These are phyloP conservation scores for Cladopsammia gracilis DNA, from an alignment of 64 coral and sea anemone genomes.

Conservation along the genomic window DNA sequence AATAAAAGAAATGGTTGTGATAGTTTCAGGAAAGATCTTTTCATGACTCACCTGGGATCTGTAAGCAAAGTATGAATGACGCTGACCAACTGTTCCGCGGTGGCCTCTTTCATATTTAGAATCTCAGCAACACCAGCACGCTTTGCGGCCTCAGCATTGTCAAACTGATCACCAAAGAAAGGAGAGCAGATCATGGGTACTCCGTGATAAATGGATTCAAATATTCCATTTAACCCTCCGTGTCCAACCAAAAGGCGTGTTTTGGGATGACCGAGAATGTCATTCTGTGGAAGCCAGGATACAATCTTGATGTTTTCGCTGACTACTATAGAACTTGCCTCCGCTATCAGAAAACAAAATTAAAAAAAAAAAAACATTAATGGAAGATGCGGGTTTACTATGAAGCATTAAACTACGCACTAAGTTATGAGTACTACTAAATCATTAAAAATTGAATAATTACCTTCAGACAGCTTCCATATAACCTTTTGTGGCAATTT, in stretches of 20 bases:
- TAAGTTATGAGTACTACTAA: no score
- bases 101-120: not conserved
- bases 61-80: not conserved
- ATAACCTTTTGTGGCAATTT: slow-evolving; percentile 11
- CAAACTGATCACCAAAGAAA: slow-evolving; percentile 48
- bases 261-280: slow-evolving; percentile 46
- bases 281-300: slow-evolving; percentile 59
- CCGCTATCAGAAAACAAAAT: not conserved
- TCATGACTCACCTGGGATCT: not conserved
- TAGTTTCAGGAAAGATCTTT: no score
- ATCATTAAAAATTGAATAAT: no score
- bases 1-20: no score
- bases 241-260: slow-evolving; percentile 49
- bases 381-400: no score
- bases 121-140: slow-evolving; percentile 8
- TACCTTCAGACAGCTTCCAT: slow-evolving; percentile 11
- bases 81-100: not conserved
- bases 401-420: no score
- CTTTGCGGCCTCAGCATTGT: slow-evolving; percentile 15
- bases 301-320: slow-evolving; percentile 38
- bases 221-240: slow-evolving; percentile 40
- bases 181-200: slow-evolving; percentile 41
- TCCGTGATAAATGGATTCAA: slow-evolving; percentile 51
- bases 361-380: no score
- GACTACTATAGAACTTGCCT: not conserved